Evolutionary conservation across 2,797 vertebrate species (phyloP).

Genomic region (Pipistrellus pipistrellus): DNA sequence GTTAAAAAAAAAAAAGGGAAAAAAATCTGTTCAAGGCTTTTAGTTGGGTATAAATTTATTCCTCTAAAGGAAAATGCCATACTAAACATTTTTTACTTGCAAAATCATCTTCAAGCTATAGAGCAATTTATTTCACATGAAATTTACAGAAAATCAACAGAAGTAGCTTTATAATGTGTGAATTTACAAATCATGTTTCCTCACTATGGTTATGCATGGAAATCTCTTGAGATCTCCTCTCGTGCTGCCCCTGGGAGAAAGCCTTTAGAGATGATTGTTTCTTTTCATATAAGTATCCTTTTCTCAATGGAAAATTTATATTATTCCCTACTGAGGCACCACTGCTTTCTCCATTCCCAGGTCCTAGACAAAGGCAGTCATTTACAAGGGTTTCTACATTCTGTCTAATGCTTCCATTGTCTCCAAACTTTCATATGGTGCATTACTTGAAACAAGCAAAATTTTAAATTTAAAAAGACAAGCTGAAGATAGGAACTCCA

Average conservation of each 20-base stretch:
- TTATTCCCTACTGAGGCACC: slow-evolving; percentile 85
- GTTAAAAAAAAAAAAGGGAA: not conserved
- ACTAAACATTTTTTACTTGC: slow-evolving; percentile 71
- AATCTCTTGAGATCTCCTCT: slow-evolving; percentile 60
- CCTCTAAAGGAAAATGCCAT: slow-evolving; percentile 66
- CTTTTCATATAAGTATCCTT: slow-evolving; percentile 81
- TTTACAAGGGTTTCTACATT: slow-evolving; percentile 86
- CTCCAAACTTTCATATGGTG: slow-evolving; percentile 77
- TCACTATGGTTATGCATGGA: slow-evolving; percentile 35
- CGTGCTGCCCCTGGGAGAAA: slow-evolving; percentile 71
- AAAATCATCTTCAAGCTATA: slow-evolving; percentile 68
- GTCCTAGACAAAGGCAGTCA: slow-evolving; percentile 82
- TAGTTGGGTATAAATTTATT: slow-evolving; percentile 74
- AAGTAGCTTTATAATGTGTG: slow-evolving; percentile 76
- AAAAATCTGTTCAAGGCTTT: slow-evolving; percentile 69
- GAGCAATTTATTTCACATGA: slow-evolving; percentile 71
- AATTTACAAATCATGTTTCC: slow-evolving; percentile 77
- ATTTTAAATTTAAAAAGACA: slow-evolving; percentile 66
- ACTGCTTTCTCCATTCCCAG: slow-evolving; percentile 76
- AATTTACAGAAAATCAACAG: slow-evolving; percentile 71
- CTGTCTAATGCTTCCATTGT: slow-evolving; percentile 87
- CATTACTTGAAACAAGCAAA: slow-evolving; percentile 79
- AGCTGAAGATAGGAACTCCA: slow-evolving; percentile 64
- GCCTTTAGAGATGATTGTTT: slow-evolving; percentile 75
- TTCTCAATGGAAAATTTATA: slow-evolving; percentile 86